phyloP scores from a whole-genome alignment of 2,888 invertebrate genomes.

The Meiosimyza platycephala region DNA sequence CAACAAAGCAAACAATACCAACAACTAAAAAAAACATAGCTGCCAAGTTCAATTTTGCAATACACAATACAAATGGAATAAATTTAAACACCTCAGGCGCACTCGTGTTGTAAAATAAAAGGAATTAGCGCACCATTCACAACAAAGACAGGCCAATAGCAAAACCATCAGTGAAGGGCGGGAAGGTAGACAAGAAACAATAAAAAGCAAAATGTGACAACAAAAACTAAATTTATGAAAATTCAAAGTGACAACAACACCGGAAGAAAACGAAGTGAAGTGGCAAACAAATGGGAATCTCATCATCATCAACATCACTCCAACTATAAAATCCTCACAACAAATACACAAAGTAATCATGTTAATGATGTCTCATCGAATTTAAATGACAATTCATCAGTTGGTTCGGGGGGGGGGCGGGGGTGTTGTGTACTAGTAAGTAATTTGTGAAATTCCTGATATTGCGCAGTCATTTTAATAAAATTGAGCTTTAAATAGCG shows the following conservation, averaged over 20 bases:
- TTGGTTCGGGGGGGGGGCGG: background rate
- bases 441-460: no score
- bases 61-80: background rate
- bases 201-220: no score
- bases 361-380: constrained; percentile 11
- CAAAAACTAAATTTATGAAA: no score
- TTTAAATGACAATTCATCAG: constrained; percentile 5
- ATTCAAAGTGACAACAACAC: background rate
- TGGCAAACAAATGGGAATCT: background rate
- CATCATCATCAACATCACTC: background rate
- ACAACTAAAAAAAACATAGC: background rate
- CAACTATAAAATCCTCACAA: background rate
- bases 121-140: background rate
- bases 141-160: no score
- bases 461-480: no score
- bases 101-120: background rate
- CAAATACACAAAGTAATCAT: background rate
- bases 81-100: background rate
- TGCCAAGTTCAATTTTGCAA: background rate
- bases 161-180: no score
- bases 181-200: no score
- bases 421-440: background rate
- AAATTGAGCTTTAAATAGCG: no score
- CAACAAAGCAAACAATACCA: background rate
- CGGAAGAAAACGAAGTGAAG: background rate